phyloP scores from a whole-genome alignment of 2,888 invertebrate genomes.

The Macrostomum cliftonense region DNA sequence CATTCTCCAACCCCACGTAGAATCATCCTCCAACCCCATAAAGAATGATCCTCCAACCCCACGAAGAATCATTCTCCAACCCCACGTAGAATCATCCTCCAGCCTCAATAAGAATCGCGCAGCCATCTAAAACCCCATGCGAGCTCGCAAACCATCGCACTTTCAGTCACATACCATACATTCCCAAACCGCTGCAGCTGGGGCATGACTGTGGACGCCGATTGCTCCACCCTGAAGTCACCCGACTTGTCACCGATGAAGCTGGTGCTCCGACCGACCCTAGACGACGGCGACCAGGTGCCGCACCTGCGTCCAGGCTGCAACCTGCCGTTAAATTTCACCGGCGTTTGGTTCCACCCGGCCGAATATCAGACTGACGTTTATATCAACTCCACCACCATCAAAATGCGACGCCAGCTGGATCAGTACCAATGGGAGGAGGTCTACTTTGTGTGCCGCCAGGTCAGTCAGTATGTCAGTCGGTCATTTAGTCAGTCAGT shows the following conservation, averaged over 20 bases:
- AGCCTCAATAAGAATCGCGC: too few relatives aligned
- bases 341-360: conserved; percentile 86
- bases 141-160: too few relatives aligned
- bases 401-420: conserved; percentile 80
- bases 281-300: conserved; percentile 15
- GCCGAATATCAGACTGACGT: conserved; percentile 79
- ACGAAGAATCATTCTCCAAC: too few relatives aligned
- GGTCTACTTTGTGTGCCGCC: conserved; percentile 82
- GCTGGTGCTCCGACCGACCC: conserved; percentile 25
- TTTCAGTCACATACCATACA: too few relatives aligned
- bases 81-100: too few relatives aligned
- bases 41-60: too few relatives aligned
- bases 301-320: conserved; percentile 58
- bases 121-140: too few relatives aligned
- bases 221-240: conserved; percentile 74
- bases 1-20: too few relatives aligned
- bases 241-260: conserved; percentile 50
- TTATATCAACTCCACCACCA: conserved; percentile 74
- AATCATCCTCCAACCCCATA: too few relatives aligned
- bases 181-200: too few relatives aligned
- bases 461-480: conserved; percentile 32
- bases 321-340: conserved; percentile 73
- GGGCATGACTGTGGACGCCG: conserved; percentile 41
- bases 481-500: too few relatives aligned
- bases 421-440: conserved; percentile 51